These are phyloP conservation scores for Diarsia brunnea DNA, from an alignment of 2,888 invertebrate genomes.

Conservation along the genomic window DNA sequence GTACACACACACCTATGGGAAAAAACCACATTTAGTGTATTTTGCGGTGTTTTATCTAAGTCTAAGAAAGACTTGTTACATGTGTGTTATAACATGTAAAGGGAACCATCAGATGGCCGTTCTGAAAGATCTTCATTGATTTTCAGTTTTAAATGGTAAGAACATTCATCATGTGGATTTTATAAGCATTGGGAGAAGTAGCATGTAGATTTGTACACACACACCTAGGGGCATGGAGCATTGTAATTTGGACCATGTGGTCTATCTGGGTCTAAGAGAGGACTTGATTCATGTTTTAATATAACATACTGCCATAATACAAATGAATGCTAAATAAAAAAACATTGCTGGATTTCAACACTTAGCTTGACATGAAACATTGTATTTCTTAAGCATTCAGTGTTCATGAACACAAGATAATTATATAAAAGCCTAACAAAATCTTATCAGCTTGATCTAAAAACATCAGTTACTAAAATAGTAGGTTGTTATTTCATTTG, in stretches of 20 bases:
- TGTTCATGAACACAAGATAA: neutral
- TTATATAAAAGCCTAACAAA: neutral
- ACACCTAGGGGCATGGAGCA: neutral
- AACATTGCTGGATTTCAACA: neutral
- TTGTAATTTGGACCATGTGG: neutral
- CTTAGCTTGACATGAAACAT: neutral
- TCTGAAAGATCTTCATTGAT: constrained; percentile 88
- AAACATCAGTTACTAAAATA: constrained; percentile 3
- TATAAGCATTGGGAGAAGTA: neutral
- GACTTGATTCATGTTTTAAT: neutral
- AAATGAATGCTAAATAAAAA: neutral
- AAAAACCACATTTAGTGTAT: neutral
- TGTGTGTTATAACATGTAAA: constrained; percentile 2
- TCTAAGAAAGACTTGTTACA: neutral
- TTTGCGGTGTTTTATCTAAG: neutral
- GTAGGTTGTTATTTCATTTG: neutral
- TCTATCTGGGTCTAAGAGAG: neutral
- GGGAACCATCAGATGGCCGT: constrained; percentile 90
- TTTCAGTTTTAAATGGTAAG: constrained; percentile 86
- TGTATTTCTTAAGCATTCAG: neutral
- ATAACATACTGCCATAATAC: neutral
- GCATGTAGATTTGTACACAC: too few relatives aligned
- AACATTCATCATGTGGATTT: constrained; percentile 88
- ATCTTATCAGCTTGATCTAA: neutral
- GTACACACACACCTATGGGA: constrained; percentile 97